Conservation (phyloP, 2,888 invertebrate genomes). For the Pycnomerus fuliginosus region DNA sequence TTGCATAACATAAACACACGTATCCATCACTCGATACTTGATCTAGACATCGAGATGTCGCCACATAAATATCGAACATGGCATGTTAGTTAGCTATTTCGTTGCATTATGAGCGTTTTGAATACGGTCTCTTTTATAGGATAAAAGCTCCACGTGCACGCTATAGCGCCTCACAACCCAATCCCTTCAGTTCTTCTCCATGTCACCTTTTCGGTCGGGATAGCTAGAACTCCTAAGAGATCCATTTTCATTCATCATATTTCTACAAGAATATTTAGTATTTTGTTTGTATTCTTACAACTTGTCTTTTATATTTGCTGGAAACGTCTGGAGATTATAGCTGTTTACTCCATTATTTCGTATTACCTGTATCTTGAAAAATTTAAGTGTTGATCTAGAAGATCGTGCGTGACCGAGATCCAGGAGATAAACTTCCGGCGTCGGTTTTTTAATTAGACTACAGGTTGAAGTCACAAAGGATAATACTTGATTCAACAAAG, state of each 20-base stretch:
- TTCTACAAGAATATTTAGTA: too few species aligned
- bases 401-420: too few species aligned
- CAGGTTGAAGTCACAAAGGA: slow-evolving; percentile 14
- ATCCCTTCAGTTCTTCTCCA: slow-evolving; percentile 17
- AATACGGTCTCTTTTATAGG: slow-evolving; percentile 27
- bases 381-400: too few species aligned
- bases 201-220: slow-evolving; percentile 1
- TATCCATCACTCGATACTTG: slow-evolving; percentile 10
- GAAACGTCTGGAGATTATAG: too few species aligned
- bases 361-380: too few species aligned
- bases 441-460: slow-evolving; percentile 20
- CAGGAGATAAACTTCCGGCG: too few species aligned
- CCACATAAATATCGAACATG: slow-evolving; percentile 23
- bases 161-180: slow-evolving; percentile 14
- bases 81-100: slow-evolving; percentile 41
- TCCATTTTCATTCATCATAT: too few species aligned
- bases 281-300: too few species aligned
- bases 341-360: too few species aligned
- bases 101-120: slow-evolving; percentile 43
- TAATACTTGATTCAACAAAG: slow-evolving; percentile 20
- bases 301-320: too few species aligned
- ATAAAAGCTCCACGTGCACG: slow-evolving; percentile 22
- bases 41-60: slow-evolving; percentile 20
- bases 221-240: too few species aligned
- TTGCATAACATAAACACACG: slow-evolving; percentile 13